A percentile compares a stretch with the other conserved stretches of the same genome.
phyloP scores from a whole-genome alignment of 2,797 vertebrate genomes.

The Cichlasoma orientale region DNA sequence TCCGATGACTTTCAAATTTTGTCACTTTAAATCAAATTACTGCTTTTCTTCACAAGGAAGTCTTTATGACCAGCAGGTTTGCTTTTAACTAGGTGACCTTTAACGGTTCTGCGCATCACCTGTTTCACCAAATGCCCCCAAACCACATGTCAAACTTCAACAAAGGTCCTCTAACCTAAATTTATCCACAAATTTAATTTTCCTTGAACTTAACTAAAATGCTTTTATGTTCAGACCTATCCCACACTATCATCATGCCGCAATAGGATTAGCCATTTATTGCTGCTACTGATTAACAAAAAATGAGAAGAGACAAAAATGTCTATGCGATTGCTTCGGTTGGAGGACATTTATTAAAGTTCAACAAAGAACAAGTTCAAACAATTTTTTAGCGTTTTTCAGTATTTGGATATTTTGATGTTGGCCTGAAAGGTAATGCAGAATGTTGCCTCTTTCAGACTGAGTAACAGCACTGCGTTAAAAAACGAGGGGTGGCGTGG shows the following conservation, averaged over 20 bases:
- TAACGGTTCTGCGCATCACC: neutral
- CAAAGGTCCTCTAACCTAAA: neutral
- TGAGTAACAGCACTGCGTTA: too few relatives aligned
- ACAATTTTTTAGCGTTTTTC: too few relatives aligned
- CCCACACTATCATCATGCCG: neutral
- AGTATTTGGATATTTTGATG: too few relatives aligned
- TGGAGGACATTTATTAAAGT: too few relatives aligned
- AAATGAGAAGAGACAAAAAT: neutral
- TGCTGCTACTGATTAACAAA: neutral
- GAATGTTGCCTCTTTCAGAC: too few relatives aligned
- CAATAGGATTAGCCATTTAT: neutral
- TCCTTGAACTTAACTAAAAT: neutral
- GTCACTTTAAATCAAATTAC: neutral
- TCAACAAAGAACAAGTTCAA: too few relatives aligned
- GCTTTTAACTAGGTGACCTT: neutral
- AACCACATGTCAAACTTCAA: neutral
- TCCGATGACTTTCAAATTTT: neutral
- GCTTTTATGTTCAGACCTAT: neutral
- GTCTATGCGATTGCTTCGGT: neutral
- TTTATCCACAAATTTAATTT: neutral
- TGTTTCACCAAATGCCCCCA: neutral
- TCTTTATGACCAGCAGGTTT: neutral
- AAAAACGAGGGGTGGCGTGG: too few relatives aligned
- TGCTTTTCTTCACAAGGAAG: neutral
- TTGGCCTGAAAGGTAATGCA: too few relatives aligned